These are phyloP conservation scores for Cordilura impudica DNA, from an alignment of 2,888 invertebrate genomes.

Conservation along the genomic window DNA sequence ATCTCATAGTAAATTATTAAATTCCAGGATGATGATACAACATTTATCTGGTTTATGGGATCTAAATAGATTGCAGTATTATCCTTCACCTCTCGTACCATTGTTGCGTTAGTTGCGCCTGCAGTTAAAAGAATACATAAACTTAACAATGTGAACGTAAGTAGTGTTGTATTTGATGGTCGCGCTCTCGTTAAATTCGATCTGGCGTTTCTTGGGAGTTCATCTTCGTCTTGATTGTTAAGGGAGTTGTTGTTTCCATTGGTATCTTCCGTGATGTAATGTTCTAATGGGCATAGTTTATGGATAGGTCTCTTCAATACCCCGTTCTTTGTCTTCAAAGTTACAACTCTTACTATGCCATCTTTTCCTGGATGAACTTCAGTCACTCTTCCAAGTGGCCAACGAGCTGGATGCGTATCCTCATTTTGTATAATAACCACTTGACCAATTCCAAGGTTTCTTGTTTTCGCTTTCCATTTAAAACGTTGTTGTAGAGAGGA, in stretches of 20 bases:
- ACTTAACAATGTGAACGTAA: no score
- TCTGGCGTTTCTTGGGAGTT: no score
- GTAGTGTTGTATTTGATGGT: no score
- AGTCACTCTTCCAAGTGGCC: background rate
- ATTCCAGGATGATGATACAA: background rate
- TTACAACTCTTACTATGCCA: slow-evolving; percentile 3
- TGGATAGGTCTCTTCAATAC: background rate
- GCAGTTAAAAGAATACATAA: no score
- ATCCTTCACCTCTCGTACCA: background rate
- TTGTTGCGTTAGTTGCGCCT: no score
- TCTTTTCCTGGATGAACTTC: background rate
- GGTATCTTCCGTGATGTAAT: no score
- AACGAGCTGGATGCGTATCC: background rate
- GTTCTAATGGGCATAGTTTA: background rate
- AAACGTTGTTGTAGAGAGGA: no score
- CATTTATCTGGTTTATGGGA: background rate
- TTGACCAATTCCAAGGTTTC: background rate
- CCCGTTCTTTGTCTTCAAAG: background rate
- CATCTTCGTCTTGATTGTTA: no score
- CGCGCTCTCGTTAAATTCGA: no score
- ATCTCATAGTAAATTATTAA: background rate
- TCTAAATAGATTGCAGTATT: background rate
- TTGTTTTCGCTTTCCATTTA: background rate
- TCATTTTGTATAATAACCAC: background rate
- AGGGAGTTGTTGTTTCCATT: no score